These are phyloP conservation scores for Urocolius indicus DNA, from an alignment of 2,113 vertebrate species.

Conservation along the genomic window DNA sequence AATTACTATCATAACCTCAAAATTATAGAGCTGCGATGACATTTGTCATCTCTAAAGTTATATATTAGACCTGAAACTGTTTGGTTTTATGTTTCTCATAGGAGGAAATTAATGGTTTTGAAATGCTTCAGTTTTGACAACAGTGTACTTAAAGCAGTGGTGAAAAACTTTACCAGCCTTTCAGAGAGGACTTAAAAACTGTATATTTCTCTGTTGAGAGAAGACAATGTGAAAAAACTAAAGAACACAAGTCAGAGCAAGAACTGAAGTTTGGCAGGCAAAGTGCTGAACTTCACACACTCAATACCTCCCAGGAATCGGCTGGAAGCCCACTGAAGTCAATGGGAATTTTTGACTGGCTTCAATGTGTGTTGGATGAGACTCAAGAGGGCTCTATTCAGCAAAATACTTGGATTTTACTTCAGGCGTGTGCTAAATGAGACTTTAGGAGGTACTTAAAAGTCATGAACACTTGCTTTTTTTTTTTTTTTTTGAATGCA, in stretches of 20 bases:
- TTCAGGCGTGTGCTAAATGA: slow-evolving; percentile 8
- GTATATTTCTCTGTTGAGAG: neutral
- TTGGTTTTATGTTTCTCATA: neutral
- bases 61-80: neutral
- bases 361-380: neutral
- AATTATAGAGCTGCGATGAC: neutral
- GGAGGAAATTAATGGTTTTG: neutral
- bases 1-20: neutral
- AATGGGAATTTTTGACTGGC: slow-evolving; percentile 40
- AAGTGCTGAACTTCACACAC: slow-evolving; percentile 31
- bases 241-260: slow-evolving; percentile 52
- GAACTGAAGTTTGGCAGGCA: slow-evolving; percentile 30
- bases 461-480: neutral
- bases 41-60: neutral
- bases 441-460: neutral
- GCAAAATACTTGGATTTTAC: slow-evolving; percentile 36
- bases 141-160: neutral
- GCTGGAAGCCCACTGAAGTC: slow-evolving; percentile 13
- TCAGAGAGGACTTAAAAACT: neutral
- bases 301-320: slow-evolving; percentile 44
- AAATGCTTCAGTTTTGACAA: neutral
- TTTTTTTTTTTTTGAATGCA: neutral
- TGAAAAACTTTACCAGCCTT: neutral
- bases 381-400: neutral
- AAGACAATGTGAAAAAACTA: neutral